These are phyloP conservation scores for Pseudopipra pipra DNA, from an alignment of 2,113 vertebrate genomes.

Conservation along the genomic window DNA sequence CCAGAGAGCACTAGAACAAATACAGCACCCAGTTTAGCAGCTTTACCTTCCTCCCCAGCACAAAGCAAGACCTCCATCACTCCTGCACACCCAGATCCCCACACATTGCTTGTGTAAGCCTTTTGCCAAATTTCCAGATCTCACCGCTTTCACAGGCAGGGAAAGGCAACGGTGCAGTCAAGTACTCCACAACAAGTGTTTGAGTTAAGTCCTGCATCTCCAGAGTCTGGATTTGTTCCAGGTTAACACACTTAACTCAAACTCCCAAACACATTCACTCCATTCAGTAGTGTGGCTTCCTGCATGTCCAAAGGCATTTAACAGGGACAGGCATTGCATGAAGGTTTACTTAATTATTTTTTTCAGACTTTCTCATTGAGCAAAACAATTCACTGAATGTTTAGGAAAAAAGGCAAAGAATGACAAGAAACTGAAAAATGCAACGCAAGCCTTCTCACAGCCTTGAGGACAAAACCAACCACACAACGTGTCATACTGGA, in stretches of 20 bases:
- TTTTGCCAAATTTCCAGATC: neutral
- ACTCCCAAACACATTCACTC: neutral
- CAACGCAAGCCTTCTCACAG: neutral
- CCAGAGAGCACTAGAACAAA: slow-evolving; percentile 88
- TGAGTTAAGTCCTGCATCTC: neutral
- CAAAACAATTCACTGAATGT: neutral
- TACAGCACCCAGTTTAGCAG: slow-evolving; percentile 1
- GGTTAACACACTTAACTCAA: neutral
- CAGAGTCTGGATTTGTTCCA: neutral
- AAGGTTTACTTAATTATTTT: neutral
- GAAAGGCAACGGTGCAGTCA: neutral
- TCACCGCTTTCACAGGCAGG: neutral
- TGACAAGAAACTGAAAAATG: slow-evolving; percentile 22
- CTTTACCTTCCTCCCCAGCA: neutral
- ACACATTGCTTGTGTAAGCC: neutral
- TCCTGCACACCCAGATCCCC: neutral
- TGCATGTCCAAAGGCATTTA: neutral
- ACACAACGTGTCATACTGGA: neutral
- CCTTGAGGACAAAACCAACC: neutral
- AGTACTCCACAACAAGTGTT: neutral
- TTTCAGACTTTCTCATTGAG: neutral
- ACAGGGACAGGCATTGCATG: neutral
- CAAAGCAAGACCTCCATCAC: neutral
- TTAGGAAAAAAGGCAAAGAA: neutral
- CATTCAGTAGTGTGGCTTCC: neutral